phyloP scores from a whole-genome alignment of 2,113 vertebrate genomes.

The Piaya cayana region DNA sequence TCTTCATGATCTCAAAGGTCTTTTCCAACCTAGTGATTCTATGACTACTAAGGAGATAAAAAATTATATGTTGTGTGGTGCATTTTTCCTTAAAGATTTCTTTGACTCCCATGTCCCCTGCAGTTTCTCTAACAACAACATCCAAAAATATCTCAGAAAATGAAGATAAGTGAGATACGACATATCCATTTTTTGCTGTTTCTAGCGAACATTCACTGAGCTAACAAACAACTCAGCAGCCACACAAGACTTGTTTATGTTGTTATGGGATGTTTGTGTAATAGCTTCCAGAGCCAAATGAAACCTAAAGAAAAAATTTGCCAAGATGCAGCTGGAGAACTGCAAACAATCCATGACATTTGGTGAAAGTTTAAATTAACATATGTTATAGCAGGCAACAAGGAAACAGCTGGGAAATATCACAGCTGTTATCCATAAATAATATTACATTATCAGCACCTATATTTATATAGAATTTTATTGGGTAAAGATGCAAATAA shows the following conservation, averaged over 20 bases:
- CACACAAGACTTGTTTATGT: constrained; percentile 48
- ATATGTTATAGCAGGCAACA: constrained; percentile 47
- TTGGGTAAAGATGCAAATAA: constrained; percentile 12
- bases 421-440: constrained; percentile 55
- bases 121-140: background rate
- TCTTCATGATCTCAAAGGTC: too few species aligned
- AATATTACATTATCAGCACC: constrained; percentile 21
- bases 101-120: background rate
- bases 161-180: background rate
- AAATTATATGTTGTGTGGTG: background rate
- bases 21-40: too few species aligned
- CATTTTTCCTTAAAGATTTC: background rate
- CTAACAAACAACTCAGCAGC: constrained; percentile 11
- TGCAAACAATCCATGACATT: constrained; percentile 38
- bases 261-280: constrained; percentile 37
- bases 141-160: background rate
- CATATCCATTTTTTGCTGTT: background rate
- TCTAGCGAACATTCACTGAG: constrained; percentile 45
- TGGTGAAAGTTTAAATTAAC: constrained; percentile 67
- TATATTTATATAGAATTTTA: constrained; percentile 28
- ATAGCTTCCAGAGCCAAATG: constrained; percentile 17
- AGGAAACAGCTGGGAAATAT: constrained; percentile 57
- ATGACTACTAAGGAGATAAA: background rate
- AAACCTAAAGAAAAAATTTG: constrained; percentile 49
- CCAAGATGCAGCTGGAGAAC: constrained; percentile 42